Percentiles rank a stretch among this genome's conserved stretches.
Conservation (phyloP, 2,797 vertebrate genomes). For the Phrynocephalus forsythii region DNA sequence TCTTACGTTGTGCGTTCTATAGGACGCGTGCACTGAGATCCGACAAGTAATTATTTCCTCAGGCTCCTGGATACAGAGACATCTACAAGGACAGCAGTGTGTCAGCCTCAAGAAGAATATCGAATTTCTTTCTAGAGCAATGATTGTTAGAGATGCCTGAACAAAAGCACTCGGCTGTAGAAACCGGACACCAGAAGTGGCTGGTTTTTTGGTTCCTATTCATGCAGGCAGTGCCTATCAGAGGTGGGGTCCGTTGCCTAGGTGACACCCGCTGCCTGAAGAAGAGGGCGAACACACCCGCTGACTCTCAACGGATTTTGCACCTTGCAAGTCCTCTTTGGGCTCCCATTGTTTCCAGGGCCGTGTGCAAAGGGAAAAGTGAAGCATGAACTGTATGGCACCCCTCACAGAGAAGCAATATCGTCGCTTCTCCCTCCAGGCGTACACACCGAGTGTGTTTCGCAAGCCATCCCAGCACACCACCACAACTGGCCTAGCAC, state of each 20-base stretch:
- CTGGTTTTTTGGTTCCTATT: slow-evolving; percentile 3
- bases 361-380: rapidly evolving
- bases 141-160: not conserved
- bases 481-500: not conserved
- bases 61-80: not conserved
- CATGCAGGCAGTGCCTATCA: not conserved
- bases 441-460: not conserved
- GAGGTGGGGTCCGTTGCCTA: slow-evolving; percentile 59
- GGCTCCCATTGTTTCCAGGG: not conserved
- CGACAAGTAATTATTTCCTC: not conserved
- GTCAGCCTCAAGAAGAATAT: rapidly evolving
- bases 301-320: not conserved
- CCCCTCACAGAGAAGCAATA: not conserved
- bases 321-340: not conserved
- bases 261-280: not conserved
- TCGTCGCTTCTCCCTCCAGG: not conserved
- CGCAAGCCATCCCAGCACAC: not conserved
- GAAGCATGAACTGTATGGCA: not conserved
- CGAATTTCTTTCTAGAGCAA: not conserved
- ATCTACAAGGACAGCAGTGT: not conserved
- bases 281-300: not conserved
- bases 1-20: too few relatives aligned
- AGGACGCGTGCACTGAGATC: too few relatives aligned
- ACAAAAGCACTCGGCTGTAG: not conserved
- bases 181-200: not conserved